Evolutionary conservation across 2,113 vertebrate genomes (phyloP), one percentile per base, ranked within the genome.

Genomic region (Polypterus bichir): DNA sequence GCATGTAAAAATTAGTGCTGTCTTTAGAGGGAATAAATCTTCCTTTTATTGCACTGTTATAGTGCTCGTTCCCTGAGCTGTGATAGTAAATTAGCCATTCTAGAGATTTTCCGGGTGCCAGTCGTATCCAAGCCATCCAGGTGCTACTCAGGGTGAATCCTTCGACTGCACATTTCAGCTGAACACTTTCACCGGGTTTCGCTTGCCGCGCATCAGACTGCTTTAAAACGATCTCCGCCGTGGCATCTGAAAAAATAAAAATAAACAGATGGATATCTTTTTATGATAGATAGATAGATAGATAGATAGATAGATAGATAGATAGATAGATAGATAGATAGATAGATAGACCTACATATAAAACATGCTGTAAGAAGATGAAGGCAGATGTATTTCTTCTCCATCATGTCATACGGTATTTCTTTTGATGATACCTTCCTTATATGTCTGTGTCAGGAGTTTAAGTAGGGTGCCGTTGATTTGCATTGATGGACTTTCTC

Each of bases 71-170:
- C 3, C 49, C 45, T 4, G 44, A 45, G 6, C 9, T 45, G 60
- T 54, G 53, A 5, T 10, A 62, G 44, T 53, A 53, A 46, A 46
- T 10, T 53, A 54, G 5, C 61, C 51, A 54, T 44, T 62, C 61
- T 46, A 62, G 44, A 2, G 27, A 27, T 27, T 27, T 27, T 27
- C 27, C 27, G 27, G 27, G 27, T 27, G 27, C 27, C 2, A 1
- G 4, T 0, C 51, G 61, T 10, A 54, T 46, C 60, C 60, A 62
- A 44, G 52, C 9, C 44, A 62, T 54, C 4, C 44, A 3, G 8
- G 44, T 5, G 44, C n/a, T 9, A 46, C 45, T 45, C 5, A 54
- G 6, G 4, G 5, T 46, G 7, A 45, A 51, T 9, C 51, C 61
- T 9, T 11, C n/a, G 9, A 62, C 46, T 45, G 51, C 44, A 46